phyloP scores from a whole-genome alignment of 2,113 vertebrate genomes.

The Oxyura jamaicensis region DNA sequence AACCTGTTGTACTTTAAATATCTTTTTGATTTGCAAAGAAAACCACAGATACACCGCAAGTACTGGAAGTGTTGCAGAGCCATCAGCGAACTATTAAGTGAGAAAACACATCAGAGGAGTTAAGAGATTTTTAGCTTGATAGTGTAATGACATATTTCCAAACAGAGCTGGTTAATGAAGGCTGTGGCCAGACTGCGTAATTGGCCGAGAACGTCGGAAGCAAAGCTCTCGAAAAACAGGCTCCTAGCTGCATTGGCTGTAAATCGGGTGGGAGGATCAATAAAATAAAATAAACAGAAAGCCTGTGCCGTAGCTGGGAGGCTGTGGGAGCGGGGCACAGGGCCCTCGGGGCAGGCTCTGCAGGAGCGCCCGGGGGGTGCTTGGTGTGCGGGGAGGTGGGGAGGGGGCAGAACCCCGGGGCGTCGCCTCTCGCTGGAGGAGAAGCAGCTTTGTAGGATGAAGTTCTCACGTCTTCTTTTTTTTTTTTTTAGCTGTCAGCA shows the following conservation, averaged over 20 bases:
- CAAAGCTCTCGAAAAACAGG: not conserved
- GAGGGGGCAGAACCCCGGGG: not conserved
- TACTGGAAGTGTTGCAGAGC: not conserved
- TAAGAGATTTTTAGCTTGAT: slow-evolving; percentile 37
- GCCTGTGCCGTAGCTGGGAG: fast-evolving
- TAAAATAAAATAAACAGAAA: not conserved
- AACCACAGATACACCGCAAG: not conserved
- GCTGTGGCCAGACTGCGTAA: not conserved
- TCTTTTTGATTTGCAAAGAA: not conserved
- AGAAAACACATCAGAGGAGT: not conserved
- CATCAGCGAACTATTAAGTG: not conserved
- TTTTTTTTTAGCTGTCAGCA: not conserved
- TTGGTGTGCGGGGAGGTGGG: not conserved
- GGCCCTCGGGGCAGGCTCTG: not conserved
- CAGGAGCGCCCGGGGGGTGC: not conserved
- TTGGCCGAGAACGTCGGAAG: not conserved
- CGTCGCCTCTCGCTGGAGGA: not conserved
- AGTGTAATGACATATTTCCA: slow-evolving; percentile 9
- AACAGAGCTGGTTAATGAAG: not conserved
- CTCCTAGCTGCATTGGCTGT: not conserved
- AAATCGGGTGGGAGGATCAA: not conserved
- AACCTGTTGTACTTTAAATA: not conserved
- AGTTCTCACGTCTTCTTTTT: not conserved
- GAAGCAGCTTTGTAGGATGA: not conserved
- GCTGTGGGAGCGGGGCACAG: not conserved